A percentile compares a stretch with the other conserved stretches of the same genome.
These are phyloP conservation scores for Acipenser oxyrinchus DNA, from an alignment of 2,797 vertebrate species.

Conservation along the genomic window DNA sequence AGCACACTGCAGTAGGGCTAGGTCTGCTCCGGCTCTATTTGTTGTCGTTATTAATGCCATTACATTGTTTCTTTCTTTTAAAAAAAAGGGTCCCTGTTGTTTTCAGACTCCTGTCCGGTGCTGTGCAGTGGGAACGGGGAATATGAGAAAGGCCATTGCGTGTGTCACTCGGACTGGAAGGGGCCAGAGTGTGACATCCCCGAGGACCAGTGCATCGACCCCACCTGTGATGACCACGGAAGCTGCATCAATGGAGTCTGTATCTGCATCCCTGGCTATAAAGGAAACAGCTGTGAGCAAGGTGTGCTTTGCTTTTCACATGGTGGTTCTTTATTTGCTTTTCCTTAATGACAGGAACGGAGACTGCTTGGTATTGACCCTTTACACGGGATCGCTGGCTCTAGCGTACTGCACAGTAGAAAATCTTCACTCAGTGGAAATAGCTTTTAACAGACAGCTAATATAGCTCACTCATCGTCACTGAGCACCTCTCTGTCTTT, in stretches of 20 bases:
- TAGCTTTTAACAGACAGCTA: no score
- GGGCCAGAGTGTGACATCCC: constrained; percentile 88
- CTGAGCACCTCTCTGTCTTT: no score
- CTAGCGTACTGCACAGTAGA: no score
- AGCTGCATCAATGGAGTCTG: constrained; percentile 86
- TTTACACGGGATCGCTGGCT: no score
- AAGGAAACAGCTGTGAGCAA: constrained; percentile 88
- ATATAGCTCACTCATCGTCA: no score
- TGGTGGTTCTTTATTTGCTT: no score
- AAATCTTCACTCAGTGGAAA: no score
- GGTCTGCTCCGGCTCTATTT: background rate
- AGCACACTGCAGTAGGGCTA: background rate
- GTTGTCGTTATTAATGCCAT: background rate
- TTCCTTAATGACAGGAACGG: no score
- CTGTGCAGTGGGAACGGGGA: constrained; percentile 88
- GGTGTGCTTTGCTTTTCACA: constrained; percentile 43
- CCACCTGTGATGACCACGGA: constrained; percentile 87
- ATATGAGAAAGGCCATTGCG: constrained; percentile 85
- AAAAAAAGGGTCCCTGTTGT: background rate
- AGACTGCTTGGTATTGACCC: no score
- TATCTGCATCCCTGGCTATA: constrained; percentile 85
- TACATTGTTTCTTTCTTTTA: background rate
- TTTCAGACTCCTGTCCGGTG: constrained; percentile 85
- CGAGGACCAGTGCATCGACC: constrained; percentile 88
- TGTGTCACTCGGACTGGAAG: constrained; percentile 85